Conservation (phyloP, 2,888 invertebrate genomes). For the Drosophila emarginata region DNA sequence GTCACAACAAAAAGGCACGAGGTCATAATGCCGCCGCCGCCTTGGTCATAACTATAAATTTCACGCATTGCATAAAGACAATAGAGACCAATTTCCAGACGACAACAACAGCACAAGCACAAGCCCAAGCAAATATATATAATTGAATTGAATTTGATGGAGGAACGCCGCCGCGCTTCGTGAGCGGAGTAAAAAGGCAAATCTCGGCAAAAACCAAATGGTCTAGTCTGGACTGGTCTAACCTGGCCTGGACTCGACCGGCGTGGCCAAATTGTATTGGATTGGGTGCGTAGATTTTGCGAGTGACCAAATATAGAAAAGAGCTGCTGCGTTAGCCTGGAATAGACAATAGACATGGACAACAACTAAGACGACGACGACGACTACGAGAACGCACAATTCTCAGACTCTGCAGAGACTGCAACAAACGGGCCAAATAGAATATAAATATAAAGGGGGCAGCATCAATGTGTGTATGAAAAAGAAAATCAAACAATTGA, state of each 20-base stretch:
- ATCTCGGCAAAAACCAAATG: constrained; percentile 48
- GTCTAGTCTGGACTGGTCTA: constrained; percentile 28
- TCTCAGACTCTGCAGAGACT: constrained; percentile 35
- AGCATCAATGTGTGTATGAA: too few relatives aligned
- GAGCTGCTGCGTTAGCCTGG: constrained; percentile 48
- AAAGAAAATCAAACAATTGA: background rate
- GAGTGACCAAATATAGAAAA: constrained; percentile 64
- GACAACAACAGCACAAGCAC: background rate
- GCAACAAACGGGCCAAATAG: constrained; percentile 37
- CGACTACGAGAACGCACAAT: constrained; percentile 58
- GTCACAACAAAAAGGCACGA: constrained; percentile 56
- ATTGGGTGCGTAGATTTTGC: constrained; percentile 65
- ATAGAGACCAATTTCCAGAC: constrained; percentile 61
- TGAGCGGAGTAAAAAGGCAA: constrained; percentile 54
- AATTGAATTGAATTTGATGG: constrained; percentile 69
- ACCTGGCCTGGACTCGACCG: constrained; percentile 19
- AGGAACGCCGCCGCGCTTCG: constrained; percentile 27
- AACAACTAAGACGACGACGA: constrained; percentile 38
- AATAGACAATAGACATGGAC: constrained; percentile 60
- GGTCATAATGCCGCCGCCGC: constrained; percentile 56
- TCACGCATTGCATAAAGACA: constrained; percentile 68
- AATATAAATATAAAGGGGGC: constrained; percentile 31
- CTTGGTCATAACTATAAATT: constrained; percentile 71
- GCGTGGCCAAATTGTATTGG: constrained; percentile 24
- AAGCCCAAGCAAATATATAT: constrained; percentile 28